Base-by-base conservation (phyloP, 1,140 invertebrate genomes). In the Drosophila setifemur region DNA sequence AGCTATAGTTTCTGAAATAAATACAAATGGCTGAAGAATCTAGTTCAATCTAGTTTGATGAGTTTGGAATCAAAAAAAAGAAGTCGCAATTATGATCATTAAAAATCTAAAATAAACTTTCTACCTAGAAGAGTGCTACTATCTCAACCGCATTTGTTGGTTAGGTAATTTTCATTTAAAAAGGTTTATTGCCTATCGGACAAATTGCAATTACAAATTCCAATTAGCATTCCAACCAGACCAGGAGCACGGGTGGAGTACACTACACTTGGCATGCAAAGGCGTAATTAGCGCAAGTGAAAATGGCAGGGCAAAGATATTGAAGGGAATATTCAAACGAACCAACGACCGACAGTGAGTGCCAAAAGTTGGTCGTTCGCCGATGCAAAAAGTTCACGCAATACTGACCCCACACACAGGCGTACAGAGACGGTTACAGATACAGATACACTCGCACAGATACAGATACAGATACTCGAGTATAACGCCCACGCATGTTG, bases 401-500 rank as follows among this genome's bases (percentile, higher is more conserved):
- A 43, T 61, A 73, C 53, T 66, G 49, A 81, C 68, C 76, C 71
- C 47, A 72, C 58, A 49, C 28, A 60, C 50, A 63, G n/a, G n/a
- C n/a, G n/a, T n/a, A n/a, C n/a, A n/a, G n/a, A n/a, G n/a, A n/a
- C n/a, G n/a, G n/a, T n/a, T 14, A 72, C n/a, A 55, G 12, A 42
- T 21, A 37, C 16, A 44, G 28, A 16, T 16, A 39, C 53, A 49
- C 12, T 7, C 7, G 33, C 18, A 39, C 21, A 40, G 23, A 33
- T n/a, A 72, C 25, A 50, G 16, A 53, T 29, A 39, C 25, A 45
- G 21, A 33, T 23, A 53, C 35, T 21, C 50, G 53, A 43, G 47
- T 85, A 79, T 21, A 85, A 78, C 74, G 79, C 79, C 79, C 79
- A 79, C 79, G 55, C 60, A 57, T 54, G 63, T 50, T 82, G 77